Conservation (phyloP, 2,113 vertebrate species). For the Catharus fuscescens region DNA sequence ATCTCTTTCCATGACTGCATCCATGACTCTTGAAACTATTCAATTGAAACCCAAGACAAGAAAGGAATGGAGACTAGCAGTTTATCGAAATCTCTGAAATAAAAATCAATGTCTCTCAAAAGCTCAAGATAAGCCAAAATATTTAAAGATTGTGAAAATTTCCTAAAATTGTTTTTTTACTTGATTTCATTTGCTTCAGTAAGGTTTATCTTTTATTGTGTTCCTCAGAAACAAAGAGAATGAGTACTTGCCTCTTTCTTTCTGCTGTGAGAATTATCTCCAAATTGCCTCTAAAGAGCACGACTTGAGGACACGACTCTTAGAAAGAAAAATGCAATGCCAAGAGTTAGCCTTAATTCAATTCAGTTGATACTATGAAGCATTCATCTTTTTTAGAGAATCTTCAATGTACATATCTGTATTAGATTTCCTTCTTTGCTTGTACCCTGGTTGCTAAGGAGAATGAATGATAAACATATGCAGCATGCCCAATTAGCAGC, state of each 20-base stretch:
- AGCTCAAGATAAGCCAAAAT: not conserved
- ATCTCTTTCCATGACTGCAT: not conserved
- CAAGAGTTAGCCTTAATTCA: not conserved
- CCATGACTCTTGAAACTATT: not conserved
- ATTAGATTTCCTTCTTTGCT: constrained; percentile 1
- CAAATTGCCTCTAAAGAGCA: not conserved
- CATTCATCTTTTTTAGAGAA: not conserved
- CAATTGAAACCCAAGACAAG: not conserved
- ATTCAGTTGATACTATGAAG: not conserved
- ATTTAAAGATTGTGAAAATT: not conserved
- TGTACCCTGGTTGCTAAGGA: not conserved
- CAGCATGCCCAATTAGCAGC: not conserved
- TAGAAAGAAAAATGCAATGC: not conserved
- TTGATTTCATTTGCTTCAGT: not conserved
- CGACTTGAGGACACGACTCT: not conserved
- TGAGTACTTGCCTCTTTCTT: not conserved
- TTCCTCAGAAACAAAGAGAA: not conserved
- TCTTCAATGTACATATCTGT: not conserved
- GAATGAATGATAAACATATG: not conserved
- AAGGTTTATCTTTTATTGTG: not conserved
- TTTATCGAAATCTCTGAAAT: not conserved
- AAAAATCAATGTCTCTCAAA: not conserved
- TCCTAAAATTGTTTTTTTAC: not conserved
- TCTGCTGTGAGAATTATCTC: not conserved
- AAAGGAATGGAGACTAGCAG: not conserved